Evolutionary conservation across 1,140 invertebrate species (phyloP), one percentile per base, ranked within the genome.

Genomic region (Procambarus virginalis): DNA sequence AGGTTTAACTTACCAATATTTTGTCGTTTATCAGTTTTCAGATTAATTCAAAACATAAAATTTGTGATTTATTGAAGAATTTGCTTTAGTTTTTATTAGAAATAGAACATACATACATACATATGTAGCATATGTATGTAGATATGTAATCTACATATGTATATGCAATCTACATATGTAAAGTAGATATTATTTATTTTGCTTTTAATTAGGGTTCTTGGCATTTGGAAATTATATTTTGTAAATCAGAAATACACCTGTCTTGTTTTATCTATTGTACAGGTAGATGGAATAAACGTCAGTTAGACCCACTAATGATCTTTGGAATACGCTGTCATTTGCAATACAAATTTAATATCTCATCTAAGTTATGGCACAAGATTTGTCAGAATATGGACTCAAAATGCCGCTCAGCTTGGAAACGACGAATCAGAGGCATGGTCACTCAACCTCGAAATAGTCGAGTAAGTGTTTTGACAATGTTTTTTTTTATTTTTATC

Each of bases 331-430:
- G 94, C 92, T 95, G 94, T 93, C 95, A 95, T 93, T 91, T 95
- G 20, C 94, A 95, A 48, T 93, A 95, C 86, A 94, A 94, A 91
- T 95, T 95, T 93, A 93, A 93, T 46, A 94, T 95, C 58, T 93
- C 94, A 48, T 94, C 95, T 91, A 93, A 93, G 90, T 94, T 95
- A 89, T 95, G 95, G 95, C 94, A 95, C 90, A 92, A 94, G 89
- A 95, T 95, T 58, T 95, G 95, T 92, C 94, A 95, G 91, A 95
- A 95, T 92, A 94, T 95, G 90, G 95, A 95, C 92, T 95, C 95
- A 68, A 95, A 95, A 92, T 95, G 95, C 92, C 92, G 95, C 68
- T 94, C 95, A 81, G 94, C 94, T 49, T 95, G 94, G 93, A 93
- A 92, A 77, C 73, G 92, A 4, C 90, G 89, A 12, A 82, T 87